These are phyloP conservation scores for Drosophila nikananu DNA, from an alignment of 1,140 invertebrate species.

Conservation along the genomic window DNA sequence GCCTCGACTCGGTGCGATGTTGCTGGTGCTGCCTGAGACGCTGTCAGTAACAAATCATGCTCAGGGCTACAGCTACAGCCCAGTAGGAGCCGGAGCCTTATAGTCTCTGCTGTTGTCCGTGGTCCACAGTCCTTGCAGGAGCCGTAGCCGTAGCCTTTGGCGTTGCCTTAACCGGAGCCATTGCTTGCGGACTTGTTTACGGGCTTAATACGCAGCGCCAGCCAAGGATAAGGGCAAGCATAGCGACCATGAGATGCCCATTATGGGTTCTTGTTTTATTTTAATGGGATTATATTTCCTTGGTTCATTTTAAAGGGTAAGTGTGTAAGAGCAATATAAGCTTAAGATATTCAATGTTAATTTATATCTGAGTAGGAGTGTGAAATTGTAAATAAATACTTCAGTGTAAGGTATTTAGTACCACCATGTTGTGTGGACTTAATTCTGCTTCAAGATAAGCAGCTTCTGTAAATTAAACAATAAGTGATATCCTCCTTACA, in stretches of 20 bases:
- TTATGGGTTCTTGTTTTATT: neutral
- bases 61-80: conserved; percentile 71
- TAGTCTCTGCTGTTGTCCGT: conserved; percentile 7
- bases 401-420: too few species aligned
- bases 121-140: conserved; percentile 8
- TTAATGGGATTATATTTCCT: neutral
- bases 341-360: neutral
- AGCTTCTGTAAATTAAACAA: too few species aligned
- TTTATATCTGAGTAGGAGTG: too few species aligned
- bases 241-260: conserved; percentile 19
- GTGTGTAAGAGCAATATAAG: neutral
- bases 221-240: neutral
- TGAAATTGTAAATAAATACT: neutral
- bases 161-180: conserved; percentile 37
- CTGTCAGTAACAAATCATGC: conserved; percentile 83
- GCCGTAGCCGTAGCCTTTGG: conserved; percentile 27
- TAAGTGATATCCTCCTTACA: too few species aligned
- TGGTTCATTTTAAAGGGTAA: neutral
- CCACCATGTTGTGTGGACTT: neutral
- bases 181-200: conserved; percentile 74
- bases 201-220: conserved; percentile 69
- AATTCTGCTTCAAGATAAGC: neutral
- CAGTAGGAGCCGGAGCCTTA: conserved; percentile 56
- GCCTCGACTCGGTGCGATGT: conserved; percentile 43
- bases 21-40: conserved; percentile 70